phyloP scores from a whole-genome alignment of 1,140 invertebrate genomes.

The Panagrolaimus sp. region DNA sequence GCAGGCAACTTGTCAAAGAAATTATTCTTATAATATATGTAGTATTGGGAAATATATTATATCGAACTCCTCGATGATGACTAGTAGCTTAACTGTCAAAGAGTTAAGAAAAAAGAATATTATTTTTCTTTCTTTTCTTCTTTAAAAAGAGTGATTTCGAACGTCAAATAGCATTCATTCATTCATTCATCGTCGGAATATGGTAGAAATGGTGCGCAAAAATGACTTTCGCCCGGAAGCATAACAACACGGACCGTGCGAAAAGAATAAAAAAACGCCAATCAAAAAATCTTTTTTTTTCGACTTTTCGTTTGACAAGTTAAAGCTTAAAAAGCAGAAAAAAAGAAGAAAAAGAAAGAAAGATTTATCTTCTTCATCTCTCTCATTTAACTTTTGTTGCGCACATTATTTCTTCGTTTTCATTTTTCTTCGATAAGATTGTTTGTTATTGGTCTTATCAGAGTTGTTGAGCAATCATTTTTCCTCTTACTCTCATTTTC shows the following conservation, averaged over 20 bases:
- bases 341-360: not conserved
- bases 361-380: constrained; percentile 6
- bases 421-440: constrained; percentile 12
- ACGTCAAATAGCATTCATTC: no score
- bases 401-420: not conserved
- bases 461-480: not conserved
- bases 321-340: not conserved
- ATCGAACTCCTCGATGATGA: not conserved
- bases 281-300: no score
- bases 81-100: constrained; percentile 11
- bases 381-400: constrained; percentile 2
- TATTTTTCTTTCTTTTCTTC: no score
- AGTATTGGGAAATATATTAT: no score
- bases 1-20: constrained; percentile 17
- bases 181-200: no score
- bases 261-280: no score
- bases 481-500: not conserved
- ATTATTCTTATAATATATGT: constrained; percentile 16
- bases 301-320: constrained; percentile 11
- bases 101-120: no score
- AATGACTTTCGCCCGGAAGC: no score
- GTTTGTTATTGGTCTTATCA: constrained; percentile 15
- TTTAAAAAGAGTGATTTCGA: no score
- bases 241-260: no score
- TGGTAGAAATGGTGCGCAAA: no score